Evolutionary conservation across 2,888 invertebrate genomes (phyloP), one percentile per base, ranked within the genome.

Genomic region (Neoaliturus tenellus): DNA sequence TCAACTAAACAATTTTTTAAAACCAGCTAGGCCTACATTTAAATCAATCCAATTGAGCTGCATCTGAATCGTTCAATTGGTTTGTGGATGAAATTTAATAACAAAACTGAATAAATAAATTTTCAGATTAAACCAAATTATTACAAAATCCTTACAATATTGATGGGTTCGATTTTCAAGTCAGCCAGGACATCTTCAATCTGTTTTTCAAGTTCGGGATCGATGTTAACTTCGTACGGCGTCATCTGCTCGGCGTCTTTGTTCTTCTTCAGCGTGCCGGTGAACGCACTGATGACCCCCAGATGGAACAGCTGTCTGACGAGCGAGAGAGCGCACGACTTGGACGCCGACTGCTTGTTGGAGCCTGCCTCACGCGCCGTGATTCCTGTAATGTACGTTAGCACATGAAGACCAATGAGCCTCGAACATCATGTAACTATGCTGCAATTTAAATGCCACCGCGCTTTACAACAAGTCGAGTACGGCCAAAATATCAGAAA

Each of bases 331-430:
- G 99, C 99, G 90, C 99, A 99, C 25, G 98, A 97, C 91, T 98
- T 98, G 89, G 98, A 98, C 0, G 99, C 98, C 0, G 96, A 95
- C 90, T 98, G 98, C 90, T 99, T 99, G 90, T 98, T 99, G 0
- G 98, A 99, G 0, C 98, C 99, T 12, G 97, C 96, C 90, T 99
- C 99, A 82, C 98, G 93, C 0, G 97, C 98, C 85, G 90, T 90
- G 69, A 92, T 88, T 85, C 88, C 91, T 91, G 81, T 10, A 81
- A 73, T 14, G 1, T 2, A 44, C 44, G n/a, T n/a, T n/a, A n/a
- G n/a, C n/a, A n/a, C n/a, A n/a, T n/a, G n/a, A n/a, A n/a, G n/a
- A n/a, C n/a, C n/a, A n/a, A n/a, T n/a, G n/a, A n/a, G n/a, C n/a
- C n/a, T n/a, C n/a, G n/a, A n/a, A n/a, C n/a, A n/a, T n/a, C n/a